phyloP scores from a whole-genome alignment of 2,113 vertebrate genomes.

The Megaceryle maxima region DNA sequence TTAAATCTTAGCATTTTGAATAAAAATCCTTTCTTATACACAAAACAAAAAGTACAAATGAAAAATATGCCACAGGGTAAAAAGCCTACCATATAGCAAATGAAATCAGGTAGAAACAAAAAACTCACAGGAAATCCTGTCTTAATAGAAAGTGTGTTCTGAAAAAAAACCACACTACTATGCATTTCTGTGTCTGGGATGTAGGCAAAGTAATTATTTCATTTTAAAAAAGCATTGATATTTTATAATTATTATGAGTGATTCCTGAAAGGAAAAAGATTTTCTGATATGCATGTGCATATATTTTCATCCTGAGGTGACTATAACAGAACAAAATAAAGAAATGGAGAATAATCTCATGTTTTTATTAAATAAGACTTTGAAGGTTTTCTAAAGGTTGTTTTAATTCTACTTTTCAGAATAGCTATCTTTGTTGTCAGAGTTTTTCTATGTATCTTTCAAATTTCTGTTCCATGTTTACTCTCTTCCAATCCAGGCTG shows the following conservation, averaged over 20 bases:
- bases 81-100: conserved; percentile 61
- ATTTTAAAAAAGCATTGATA: background rate
- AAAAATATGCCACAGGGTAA: conserved; percentile 71
- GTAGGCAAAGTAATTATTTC: background rate
- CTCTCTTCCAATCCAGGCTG: background rate
- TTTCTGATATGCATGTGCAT: background rate
- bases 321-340: background rate
- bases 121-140: conserved; percentile 39
- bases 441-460: background rate
- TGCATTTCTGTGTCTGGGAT: background rate
- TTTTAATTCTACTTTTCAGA: background rate
- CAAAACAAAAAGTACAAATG: conserved; percentile 65
- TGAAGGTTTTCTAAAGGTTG: background rate
- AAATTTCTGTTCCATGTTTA: background rate
- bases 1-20: conserved; percentile 75
- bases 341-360: background rate
- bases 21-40: conserved; percentile 67
- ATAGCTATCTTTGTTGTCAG: background rate
- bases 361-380: background rate
- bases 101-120: conserved; percentile 63
- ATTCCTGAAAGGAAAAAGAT: background rate
- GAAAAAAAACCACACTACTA: background rate
- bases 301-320: background rate
- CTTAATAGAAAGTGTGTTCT: background rate
- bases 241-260: background rate